Conservation (phyloP, 2,797 vertebrate species). For the Dendrocincla fuliginosa region DNA sequence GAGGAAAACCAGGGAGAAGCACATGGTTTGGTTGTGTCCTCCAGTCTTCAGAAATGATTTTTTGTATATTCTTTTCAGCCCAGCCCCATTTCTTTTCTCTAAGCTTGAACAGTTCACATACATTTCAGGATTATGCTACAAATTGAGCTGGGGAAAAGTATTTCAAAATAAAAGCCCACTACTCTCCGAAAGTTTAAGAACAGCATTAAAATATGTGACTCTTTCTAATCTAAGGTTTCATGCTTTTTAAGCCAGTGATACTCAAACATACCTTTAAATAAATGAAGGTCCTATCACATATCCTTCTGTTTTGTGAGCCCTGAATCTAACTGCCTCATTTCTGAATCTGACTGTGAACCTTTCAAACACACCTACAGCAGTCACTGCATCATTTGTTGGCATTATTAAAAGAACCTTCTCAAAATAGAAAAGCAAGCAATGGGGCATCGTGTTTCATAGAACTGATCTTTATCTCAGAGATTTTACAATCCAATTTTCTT, state of each 20-base stretch:
- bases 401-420: conserved; percentile 52
- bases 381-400: conserved; percentile 46
- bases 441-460: conserved; percentile 50
- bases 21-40: background rate
- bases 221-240: background rate
- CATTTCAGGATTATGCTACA: background rate
- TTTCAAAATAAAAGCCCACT: background rate
- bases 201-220: background rate
- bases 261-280: conserved; percentile 17
- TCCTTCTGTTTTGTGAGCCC: background rate
- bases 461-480: conserved; percentile 56
- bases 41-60: background rate
- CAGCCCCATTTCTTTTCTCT: background rate
- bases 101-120: background rate
- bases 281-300: background rate
- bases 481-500: conserved; percentile 70
- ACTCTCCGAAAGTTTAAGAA: background rate
- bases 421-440: conserved; percentile 56
- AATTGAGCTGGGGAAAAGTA: background rate
- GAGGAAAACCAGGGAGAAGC: background rate
- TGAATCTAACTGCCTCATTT: conserved; percentile 32
- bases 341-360: background rate
- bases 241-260: background rate
- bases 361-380: background rate
- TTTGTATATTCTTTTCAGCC: background rate